Conservation (phyloP, 2,113 vertebrate genomes). For the Hippocampus barbouri region DNA sequence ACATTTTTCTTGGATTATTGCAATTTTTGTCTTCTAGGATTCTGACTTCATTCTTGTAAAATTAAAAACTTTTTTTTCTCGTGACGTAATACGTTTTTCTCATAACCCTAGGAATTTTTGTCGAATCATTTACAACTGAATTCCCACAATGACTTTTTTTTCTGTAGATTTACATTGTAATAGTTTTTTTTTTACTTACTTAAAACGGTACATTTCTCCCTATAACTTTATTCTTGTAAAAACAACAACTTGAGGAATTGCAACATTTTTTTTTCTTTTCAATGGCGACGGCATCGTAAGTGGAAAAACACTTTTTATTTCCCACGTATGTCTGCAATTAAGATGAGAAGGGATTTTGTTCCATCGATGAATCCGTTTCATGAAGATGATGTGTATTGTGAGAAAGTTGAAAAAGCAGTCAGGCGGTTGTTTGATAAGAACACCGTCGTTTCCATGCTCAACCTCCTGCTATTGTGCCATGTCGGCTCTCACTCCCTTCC, state of each 20-base stretch:
- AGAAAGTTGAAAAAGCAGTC: slow-evolving; percentile 37
- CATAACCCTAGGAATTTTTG: no score
- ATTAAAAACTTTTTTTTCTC: not conserved
- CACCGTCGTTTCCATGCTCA: slow-evolving; percentile 1
- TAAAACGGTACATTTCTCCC: no score
- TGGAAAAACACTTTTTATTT: not conserved
- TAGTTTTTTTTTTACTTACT: no score
- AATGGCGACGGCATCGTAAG: not conserved
- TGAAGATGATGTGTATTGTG: slow-evolving; percentile 7
- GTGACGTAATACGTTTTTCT: not conserved
- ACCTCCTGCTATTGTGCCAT: slow-evolving; percentile 50
- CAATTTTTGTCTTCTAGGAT: no score
- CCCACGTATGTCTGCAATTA: not conserved
- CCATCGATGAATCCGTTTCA: not conserved
- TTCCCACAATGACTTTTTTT: no score
- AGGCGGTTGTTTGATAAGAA: slow-evolving; percentile 36
- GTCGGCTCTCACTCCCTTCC: slow-evolving; percentile 36
- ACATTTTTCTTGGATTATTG: no score
- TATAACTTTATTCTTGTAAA: no score
- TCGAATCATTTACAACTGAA: no score
- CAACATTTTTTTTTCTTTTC: no score
- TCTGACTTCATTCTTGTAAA: not conserved
- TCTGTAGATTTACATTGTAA: no score
- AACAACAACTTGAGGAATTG: no score
- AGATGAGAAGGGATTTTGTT: not conserved